These are phyloP conservation scores for Palythoa caribaeorum DNA, from an alignment of 92 coral and sea anemone species.

Conservation along the genomic window DNA sequence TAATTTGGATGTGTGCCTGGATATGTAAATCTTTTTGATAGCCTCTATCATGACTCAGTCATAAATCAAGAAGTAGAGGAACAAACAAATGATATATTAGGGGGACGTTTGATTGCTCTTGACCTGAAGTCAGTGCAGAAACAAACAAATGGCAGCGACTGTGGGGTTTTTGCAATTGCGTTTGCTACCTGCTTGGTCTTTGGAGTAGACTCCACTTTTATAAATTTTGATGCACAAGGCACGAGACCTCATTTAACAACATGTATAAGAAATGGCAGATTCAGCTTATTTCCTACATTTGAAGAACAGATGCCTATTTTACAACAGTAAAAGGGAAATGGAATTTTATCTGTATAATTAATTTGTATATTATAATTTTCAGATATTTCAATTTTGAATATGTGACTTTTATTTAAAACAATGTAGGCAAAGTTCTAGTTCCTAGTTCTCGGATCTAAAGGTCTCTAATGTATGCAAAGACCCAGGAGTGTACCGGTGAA, in stretches of 20 bases:
- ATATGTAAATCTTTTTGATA: slow-evolving; percentile 17
- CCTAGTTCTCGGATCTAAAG: too few species aligned
- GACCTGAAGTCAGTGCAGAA: background rate
- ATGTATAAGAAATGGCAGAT: slow-evolving; percentile 48
- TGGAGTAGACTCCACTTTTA: slow-evolving; percentile 49
- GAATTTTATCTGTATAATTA: slow-evolving; percentile 37
- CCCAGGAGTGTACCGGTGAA: too few species aligned
- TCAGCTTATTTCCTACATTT: slow-evolving; percentile 46
- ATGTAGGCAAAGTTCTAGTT: slow-evolving; percentile 54
- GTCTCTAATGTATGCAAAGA: too few species aligned
- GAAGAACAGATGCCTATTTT: slow-evolving; percentile 32
- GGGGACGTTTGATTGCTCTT: slow-evolving; percentile 47
- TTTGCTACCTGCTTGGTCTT: slow-evolving; percentile 57
- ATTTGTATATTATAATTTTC: slow-evolving; percentile 47
- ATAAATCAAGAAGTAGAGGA: slow-evolving; percentile 66
- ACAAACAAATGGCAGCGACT: background rate
- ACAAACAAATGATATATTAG: slow-evolving; percentile 64
- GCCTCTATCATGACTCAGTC: slow-evolving; percentile 17
- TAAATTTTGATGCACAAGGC: slow-evolving; percentile 56
- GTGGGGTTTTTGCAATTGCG: slow-evolving; percentile 11
- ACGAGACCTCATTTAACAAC: slow-evolving; percentile 52
- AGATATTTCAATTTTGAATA: slow-evolving; percentile 42
- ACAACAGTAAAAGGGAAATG: slow-evolving; percentile 46
- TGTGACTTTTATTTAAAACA: slow-evolving; percentile 51
- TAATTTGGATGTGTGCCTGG: background rate